Evolutionary conservation across 1,140 invertebrate genomes (phyloP), one percentile per base, ranked within the genome.

Genomic region (Cataglyphis hispanica): DNA sequence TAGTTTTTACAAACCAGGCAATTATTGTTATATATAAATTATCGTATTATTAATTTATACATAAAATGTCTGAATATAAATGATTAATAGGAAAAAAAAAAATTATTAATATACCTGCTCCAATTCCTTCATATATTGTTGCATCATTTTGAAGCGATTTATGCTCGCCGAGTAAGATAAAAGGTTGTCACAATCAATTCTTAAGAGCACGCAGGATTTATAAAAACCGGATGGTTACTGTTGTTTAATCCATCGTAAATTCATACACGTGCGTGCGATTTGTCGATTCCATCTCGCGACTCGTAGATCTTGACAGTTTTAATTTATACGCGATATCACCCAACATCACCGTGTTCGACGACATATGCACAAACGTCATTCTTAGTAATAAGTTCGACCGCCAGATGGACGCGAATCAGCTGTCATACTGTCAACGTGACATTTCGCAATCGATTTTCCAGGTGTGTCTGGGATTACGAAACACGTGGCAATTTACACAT

Each of bases 71-170:
- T 16, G 40, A n/a, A 56, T 34, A n/a, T 22, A 46, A 76, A 40
- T 7, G n/a, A 7, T 6, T 0, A 8, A 5, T 19, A 8, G 1
- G 63, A 34, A 27, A 7, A 13, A 46, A 61, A 61, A 58, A 37
- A 50, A 5, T 4, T 0, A 43, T 27, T 10, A 8, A 81, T 40
- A 58, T 31, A 97, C 97, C 95, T 97, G 97, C 91, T 98, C 97
- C 53, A 98, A 95, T 92, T 98, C 97, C 93, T 97, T 97, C 95
- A 98, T 96, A 94, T 98, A 98, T 96, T 98, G 97, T 95, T 97
- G 97, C 96, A 98, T 96, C 97, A 98, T 97, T 94, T 97, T 97
- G 94, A 91, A 70, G 46, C 27, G 27, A 0, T 81, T 66, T 70
- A 25, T 56, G 40, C 13, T 40, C 66, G 60, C 19, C 58, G 5